Base-by-base conservation (phyloP, 1,140 invertebrate genomes). In the Olivierus martensii region DNA sequence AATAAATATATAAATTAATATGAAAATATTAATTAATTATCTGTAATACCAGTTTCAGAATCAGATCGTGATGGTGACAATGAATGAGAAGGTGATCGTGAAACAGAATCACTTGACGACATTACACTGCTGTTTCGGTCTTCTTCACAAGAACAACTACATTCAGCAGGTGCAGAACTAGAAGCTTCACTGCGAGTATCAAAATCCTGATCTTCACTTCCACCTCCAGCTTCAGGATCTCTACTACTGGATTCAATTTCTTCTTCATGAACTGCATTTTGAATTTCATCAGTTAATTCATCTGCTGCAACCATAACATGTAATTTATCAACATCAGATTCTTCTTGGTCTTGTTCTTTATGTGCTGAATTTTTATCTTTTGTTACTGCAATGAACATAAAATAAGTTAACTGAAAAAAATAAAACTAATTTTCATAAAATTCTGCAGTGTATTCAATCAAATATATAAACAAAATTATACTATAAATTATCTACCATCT, bases 171-270 rank as follows among this genome's bases (percentile, higher is more conserved):
- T 15, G 46, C n/a, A n/a, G 53, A 55, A 36, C 53, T 55, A 18
- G 53, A 55, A n/a, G 53, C 53, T 46, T 55, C 49, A 51, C 53
- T 55, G 7, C 50, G n/a, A 11, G 53, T 55, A 46, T 43, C 50
- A 15, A 44, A 55, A 36, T 45, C 37, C 11, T 28, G 39, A 49
- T 53, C 49, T 38, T 53, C 49, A 17, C n/a, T n/a, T 37, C 41
- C 19, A 46, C 28, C 35, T 35, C 44, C 28, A 47, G 46, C 5
- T 6, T 14, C 41, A 15, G 41, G 22, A 9, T 52, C 17, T 12
- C 28, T 46, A 21, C 36, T 55, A 55, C 53, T n/a, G 3, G 53
- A 5, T 41, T 12, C 41, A 2, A 50, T 47, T 35, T 55, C 46
- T 12, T 55, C 50, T 12, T 55, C 50, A 14, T 38, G 38, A 37